These are phyloP conservation scores for Leptopilina syphax DNA, from an alignment of 2,888 invertebrate species.

Conservation along the genomic window DNA sequence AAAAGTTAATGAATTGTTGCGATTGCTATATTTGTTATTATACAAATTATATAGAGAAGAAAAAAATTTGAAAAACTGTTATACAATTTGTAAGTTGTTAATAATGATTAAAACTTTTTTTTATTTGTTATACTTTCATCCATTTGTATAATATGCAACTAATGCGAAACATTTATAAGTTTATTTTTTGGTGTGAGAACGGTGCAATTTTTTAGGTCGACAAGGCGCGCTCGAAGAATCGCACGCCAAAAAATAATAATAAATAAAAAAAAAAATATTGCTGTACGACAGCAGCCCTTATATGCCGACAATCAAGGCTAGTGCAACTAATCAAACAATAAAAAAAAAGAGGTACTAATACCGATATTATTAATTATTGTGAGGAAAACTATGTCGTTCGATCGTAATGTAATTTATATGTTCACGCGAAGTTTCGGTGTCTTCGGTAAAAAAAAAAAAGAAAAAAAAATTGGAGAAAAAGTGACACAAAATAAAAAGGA, in stretches of 20 bases:
- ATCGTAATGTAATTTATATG: constrained; percentile 44
- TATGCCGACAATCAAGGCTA: constrained; percentile 77
- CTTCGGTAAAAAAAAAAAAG: background rate
- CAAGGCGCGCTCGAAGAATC: constrained; percentile 58
- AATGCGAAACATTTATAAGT: background rate
- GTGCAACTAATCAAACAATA: constrained; percentile 77
- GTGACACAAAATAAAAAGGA: constrained; percentile 40
- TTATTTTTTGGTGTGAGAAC: constrained; percentile 29
- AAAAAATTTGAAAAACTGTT: constrained; percentile 33
- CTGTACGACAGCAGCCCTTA: constrained; percentile 73
- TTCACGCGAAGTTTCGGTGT: constrained; percentile 24
- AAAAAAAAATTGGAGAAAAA: background rate
- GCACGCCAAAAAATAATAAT: constrained; percentile 59
- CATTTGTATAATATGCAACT: background rate
- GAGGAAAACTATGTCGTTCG: constrained; percentile 53
- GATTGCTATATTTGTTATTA: constrained; percentile 17
- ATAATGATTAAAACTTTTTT: background rate
- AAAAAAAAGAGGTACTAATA: constrained; percentile 57
- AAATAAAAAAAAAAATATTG: constrained; percentile 46
- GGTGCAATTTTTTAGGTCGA: constrained; percentile 44
- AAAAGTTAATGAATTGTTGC: constrained; percentile 15
- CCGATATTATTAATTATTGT: constrained; percentile 55
- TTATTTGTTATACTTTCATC: background rate
- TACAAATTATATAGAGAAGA: constrained; percentile 5
- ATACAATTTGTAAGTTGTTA: constrained; percentile 15